Evolutionary conservation across 2,797 vertebrate genomes (phyloP).

Genomic region (Tolypeutes matacus): DNA sequence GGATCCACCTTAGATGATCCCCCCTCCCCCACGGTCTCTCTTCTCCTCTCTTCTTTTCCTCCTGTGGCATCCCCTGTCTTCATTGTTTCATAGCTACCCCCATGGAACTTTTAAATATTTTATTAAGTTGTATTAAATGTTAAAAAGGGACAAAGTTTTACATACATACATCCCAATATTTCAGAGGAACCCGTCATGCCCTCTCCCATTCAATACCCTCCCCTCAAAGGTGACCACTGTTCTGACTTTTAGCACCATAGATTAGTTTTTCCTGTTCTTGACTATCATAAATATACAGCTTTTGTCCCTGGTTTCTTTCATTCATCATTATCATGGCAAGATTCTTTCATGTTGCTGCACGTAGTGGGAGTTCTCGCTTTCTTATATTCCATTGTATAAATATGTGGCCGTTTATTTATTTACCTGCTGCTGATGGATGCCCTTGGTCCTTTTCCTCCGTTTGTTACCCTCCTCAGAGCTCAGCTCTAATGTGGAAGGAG

Average conservation of each 20-base stretch:
- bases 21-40: background rate
- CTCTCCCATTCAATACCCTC: background rate
- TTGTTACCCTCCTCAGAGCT: background rate
- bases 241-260: background rate
- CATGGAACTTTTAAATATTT: background rate
- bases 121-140: conserved; percentile 7
- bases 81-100: background rate
- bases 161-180: background rate
- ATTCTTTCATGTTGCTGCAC: background rate
- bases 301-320: background rate
- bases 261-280: background rate
- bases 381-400: background rate
- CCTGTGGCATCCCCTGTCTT: background rate
- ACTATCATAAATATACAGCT: background rate
- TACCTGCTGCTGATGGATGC: background rate
- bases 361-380: background rate
- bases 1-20: background rate
- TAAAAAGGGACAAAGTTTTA: background rate
- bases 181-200: background rate
- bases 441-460: background rate
- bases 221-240: background rate
- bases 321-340: background rate
- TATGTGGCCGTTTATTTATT: background rate
- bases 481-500: background rate
- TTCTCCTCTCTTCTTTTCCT: background rate